A percentile compares a stretch with the other conserved stretches of the same genome.
These are phyloP conservation scores for Pempheris klunzingeri DNA, from an alignment of 2,797 vertebrate genomes.

Conservation along the genomic window DNA sequence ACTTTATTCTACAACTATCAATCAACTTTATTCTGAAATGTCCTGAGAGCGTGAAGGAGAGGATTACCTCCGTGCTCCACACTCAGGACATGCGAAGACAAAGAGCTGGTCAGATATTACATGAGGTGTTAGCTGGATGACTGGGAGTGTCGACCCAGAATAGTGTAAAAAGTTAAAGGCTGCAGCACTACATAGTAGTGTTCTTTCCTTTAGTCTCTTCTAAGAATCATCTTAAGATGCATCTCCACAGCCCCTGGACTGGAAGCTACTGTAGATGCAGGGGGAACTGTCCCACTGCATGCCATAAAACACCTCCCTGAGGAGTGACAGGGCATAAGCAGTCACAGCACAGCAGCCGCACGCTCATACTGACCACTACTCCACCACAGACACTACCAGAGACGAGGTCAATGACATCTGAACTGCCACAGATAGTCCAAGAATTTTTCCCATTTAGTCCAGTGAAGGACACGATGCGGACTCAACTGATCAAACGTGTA, in stretches of 20 bases:
- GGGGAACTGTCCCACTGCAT: slow-evolving; percentile 74
- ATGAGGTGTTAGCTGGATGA: slow-evolving; percentile 43
- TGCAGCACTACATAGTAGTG: slow-evolving; percentile 87
- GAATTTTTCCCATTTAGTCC: slow-evolving; percentile 54
- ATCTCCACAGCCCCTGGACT: slow-evolving; percentile 67
- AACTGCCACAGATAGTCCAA: slow-evolving; percentile 41
- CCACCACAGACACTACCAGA: slow-evolving; percentile 30
- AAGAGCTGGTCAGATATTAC: slow-evolving; percentile 53
- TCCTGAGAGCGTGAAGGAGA: slow-evolving; percentile 47
- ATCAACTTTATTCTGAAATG: slow-evolving; percentile 58
- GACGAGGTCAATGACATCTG: slow-evolving; percentile 13
- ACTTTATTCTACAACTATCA: slow-evolving; percentile 58
- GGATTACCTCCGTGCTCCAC: slow-evolving; percentile 33
- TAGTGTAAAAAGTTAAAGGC: slow-evolving; percentile 62
- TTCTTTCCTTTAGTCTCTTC: slow-evolving; percentile 73
- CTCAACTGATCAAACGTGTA: slow-evolving; percentile 32
- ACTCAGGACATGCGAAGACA: slow-evolving; percentile 45
- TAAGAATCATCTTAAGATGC: slow-evolving; percentile 63
- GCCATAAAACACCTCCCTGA: slow-evolving; percentile 86
- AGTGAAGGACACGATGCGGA: slow-evolving; percentile 38
- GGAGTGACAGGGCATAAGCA: slow-evolving; percentile 87
- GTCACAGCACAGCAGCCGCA: slow-evolving; percentile 76
- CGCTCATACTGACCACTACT: slow-evolving; percentile 55
- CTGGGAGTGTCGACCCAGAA: slow-evolving; percentile 55
- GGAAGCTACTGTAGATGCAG: slow-evolving; percentile 83